Conservation (phyloP, 2,888 invertebrate species). For the Amaurobius ferox region DNA sequence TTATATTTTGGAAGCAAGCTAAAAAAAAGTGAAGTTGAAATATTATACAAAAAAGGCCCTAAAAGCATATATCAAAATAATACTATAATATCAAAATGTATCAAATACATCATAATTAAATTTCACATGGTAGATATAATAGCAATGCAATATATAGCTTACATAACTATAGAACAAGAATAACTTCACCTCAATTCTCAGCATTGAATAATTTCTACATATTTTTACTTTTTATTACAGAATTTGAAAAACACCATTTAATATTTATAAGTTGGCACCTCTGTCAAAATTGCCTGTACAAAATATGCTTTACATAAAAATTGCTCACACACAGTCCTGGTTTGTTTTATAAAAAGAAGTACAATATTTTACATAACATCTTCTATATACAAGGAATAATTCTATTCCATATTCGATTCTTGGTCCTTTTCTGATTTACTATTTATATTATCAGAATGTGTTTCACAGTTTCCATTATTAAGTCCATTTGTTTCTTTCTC, state of each 20-base stretch:
- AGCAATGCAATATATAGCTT: too few relatives aligned
- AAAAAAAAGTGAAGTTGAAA: too few relatives aligned
- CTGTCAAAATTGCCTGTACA: not conserved
- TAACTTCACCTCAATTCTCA: too few relatives aligned
- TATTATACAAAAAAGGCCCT: too few relatives aligned
- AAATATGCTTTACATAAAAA: slow-evolving; percentile 6
- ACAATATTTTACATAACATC: not conserved
- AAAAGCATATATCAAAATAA: too few relatives aligned
- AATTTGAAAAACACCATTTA: not conserved
- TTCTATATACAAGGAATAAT: not conserved
- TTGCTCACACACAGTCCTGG: not conserved
- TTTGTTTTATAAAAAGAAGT: not conserved
- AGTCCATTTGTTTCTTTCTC: not conserved
- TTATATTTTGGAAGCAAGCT: too few relatives aligned
- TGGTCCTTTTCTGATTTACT: not conserved
- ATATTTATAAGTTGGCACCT: not conserved
- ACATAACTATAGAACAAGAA: too few relatives aligned
- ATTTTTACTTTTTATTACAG: too few relatives aligned
- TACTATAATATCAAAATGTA: too few relatives aligned
- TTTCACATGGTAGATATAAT: too few relatives aligned
- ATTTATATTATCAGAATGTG: not conserved
- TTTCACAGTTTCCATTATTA: not conserved
- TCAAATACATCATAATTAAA: too few relatives aligned
- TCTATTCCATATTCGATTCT: not conserved
- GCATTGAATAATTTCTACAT: too few relatives aligned